A percentile compares a stretch with the other conserved stretches of the same genome.
These are phyloP conservation scores for Morbakka virulenta DNA, from an alignment of 30 jellyfish, hydroid and myxozoan species.

Conservation along the genomic window DNA sequence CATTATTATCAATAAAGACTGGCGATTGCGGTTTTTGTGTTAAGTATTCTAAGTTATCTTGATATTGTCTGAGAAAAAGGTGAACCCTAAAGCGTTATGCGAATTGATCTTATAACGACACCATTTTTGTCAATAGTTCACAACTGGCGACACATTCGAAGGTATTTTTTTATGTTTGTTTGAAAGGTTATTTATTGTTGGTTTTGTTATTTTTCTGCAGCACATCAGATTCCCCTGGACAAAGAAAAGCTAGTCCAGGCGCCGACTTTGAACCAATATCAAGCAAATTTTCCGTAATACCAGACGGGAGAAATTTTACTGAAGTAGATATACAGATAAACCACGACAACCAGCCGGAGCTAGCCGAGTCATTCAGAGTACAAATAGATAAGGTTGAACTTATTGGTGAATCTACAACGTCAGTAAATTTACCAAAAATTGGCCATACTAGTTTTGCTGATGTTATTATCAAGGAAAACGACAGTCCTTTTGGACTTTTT, in stretches of 20 bases:
- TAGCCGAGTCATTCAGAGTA: constrained; percentile 68
- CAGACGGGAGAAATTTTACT: constrained; percentile 44
- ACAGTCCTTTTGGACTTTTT: constrained; percentile 84
- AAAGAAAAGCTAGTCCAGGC: constrained; percentile 59
- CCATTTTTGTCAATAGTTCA: too few relatives aligned
- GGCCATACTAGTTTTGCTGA: constrained; percentile 39
- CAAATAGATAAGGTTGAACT: constrained; percentile 50
- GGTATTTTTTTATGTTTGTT: too few relatives aligned
- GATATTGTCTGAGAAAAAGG: too few relatives aligned
- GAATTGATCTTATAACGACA: too few relatives aligned
- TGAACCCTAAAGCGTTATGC: too few relatives aligned
- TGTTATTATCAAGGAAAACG: constrained; percentile 77
- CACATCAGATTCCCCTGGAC: constrained; percentile 6
- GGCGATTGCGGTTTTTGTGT: too few relatives aligned
- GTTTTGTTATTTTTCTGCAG: constrained; percentile 3
- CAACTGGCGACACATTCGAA: too few relatives aligned
- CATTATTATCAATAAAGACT: too few relatives aligned
- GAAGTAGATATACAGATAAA: constrained; percentile 32
- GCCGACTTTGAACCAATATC: constrained; percentile 50
- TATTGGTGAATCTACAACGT: constrained; percentile 20
- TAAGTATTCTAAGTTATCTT: too few relatives aligned
- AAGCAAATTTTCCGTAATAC: constrained; percentile 1
- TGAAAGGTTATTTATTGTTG: not conserved
- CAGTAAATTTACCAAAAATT: constrained; percentile 24
- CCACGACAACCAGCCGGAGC: constrained; percentile 73